Evolutionary conservation across 2,888 invertebrate species (phyloP).

Genomic region (Xanthorhoe spadicearia): DNA sequence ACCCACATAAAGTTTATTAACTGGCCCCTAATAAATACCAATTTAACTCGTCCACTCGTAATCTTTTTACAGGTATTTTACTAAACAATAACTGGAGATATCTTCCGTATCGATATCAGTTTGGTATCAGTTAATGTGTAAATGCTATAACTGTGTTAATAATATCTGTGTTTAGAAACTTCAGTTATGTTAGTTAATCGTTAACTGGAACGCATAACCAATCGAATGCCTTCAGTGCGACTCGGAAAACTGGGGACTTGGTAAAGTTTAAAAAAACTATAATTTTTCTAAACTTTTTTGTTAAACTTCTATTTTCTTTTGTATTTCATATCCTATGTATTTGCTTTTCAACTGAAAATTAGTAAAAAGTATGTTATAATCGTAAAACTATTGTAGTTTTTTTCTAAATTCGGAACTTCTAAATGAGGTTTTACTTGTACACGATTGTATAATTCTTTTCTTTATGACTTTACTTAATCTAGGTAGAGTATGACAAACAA

Average conservation of each 20-base stretch:
- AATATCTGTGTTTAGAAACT: constrained; percentile 41
- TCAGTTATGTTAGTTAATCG: constrained; percentile 44
- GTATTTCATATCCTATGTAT: no score
- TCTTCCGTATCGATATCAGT: constrained; percentile 2
- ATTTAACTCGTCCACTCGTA: neutral
- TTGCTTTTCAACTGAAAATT: neutral
- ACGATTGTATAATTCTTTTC: no score
- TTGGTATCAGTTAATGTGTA: constrained; percentile 12
- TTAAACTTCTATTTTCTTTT: no score
- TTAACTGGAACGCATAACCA: constrained; percentile 49
- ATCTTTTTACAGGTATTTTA: neutral
- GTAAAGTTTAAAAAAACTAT: neutral
- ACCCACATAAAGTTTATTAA: no score
- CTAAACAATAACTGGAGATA: neutral
- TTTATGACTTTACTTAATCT: no score
- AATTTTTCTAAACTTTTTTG: neutral
- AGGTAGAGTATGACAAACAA: no score
- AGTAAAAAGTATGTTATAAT: neutral
- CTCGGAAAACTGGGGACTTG: constrained; percentile 33
- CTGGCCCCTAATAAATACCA: neutral
- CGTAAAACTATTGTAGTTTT: no score
- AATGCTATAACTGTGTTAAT: constrained; percentile 15
- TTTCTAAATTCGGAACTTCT: no score
- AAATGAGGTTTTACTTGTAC: no score
- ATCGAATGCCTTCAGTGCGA: constrained; percentile 40